Evolutionary conservation across 2,888 invertebrate genomes (phyloP).

Genomic region (Noctua comes): DNA sequence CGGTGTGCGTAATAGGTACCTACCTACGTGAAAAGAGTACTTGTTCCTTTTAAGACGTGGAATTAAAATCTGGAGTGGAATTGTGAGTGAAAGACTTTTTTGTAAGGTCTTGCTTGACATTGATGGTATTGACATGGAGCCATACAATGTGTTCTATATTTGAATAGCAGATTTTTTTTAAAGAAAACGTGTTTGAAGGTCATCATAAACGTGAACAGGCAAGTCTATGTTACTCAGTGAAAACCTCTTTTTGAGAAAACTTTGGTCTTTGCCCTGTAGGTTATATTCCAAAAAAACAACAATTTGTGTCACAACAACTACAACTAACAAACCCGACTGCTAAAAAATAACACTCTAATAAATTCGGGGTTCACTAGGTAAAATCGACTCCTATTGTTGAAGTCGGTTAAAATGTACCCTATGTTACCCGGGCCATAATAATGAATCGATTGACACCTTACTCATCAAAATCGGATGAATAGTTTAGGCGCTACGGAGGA

Average conservation of each 20-base stretch:
- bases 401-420: no score
- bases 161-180: neutral
- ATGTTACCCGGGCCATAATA: no score
- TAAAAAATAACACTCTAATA: no score
- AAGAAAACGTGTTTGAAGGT: neutral
- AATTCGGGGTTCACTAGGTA: no score
- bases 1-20: slow-evolving; percentile 57
- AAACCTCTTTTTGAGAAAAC: neutral
- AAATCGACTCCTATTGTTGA: no score
- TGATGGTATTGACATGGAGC: slow-evolving; percentile 19
- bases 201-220: no score
- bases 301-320: no score
- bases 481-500: no score
- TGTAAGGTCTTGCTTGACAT: slow-evolving; percentile 18
- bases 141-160: neutral
- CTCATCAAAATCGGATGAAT: no score
- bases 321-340: no score
- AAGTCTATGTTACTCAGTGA: neutral
- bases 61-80: slow-evolving; percentile 53
- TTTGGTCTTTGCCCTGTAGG: neutral
- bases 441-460: no score
- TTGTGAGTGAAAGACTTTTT: slow-evolving; percentile 13
- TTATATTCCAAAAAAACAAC: neutral
- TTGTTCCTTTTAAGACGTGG: slow-evolving; percentile 43
- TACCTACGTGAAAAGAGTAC: slow-evolving; percentile 58